Conservation (phyloP, 2,797 vertebrate genomes). For the Melanotaenia boesemani region DNA sequence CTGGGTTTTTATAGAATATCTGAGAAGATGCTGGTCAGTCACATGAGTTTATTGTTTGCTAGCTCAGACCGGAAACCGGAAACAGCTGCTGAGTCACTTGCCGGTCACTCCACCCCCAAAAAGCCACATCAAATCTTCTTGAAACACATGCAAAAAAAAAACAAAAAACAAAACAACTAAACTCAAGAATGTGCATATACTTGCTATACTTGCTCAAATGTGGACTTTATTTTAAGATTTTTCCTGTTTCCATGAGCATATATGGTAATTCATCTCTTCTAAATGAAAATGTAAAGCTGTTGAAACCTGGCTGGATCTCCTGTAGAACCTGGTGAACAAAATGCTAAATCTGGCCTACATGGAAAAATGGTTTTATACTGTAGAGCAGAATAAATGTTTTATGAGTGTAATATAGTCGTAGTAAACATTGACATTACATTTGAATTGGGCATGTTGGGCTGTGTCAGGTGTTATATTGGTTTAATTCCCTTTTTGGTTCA, state of each 20-base stretch:
- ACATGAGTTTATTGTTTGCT: not conserved
- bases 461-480: constrained; percentile 42
- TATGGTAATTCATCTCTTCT: not conserved
- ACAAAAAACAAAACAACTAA: too few relatives aligned
- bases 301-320: not conserved
- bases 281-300: not conserved
- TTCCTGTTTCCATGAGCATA: not conserved
- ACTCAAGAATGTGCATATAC: too few relatives aligned
- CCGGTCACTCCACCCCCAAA: not conserved
- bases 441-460: constrained; percentile 7
- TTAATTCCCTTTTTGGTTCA: constrained; percentile 55
- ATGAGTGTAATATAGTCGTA: not conserved
- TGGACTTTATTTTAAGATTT: too few relatives aligned
- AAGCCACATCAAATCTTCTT: too few relatives aligned
- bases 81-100: constrained; percentile 1
- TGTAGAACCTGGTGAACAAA: not conserved
- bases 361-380: not conserved
- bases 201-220: too few relatives aligned
- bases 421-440: constrained; percentile 22
- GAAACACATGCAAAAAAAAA: too few relatives aligned
- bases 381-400: constrained; percentile 4
- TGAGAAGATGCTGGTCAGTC: not conserved
- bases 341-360: not conserved
- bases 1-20: not conserved
- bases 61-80: not conserved